phyloP scores from a whole-genome alignment of 2,797 vertebrate genomes.

The Lepidocolaptes lacrymiger region DNA sequence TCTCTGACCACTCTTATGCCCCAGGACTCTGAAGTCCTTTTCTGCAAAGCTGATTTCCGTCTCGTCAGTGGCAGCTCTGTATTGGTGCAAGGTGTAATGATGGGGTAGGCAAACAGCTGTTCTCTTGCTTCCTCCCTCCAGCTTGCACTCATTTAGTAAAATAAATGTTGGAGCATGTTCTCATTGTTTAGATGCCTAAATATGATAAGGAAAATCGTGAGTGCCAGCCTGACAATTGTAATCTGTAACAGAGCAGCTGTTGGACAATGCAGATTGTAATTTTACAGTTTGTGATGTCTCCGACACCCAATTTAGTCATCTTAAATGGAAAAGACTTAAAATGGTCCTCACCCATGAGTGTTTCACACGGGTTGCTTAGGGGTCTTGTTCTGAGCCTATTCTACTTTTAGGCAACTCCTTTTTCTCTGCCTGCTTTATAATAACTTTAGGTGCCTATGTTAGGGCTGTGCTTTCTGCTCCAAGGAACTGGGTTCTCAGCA shows the following conservation, averaged over 20 bases:
- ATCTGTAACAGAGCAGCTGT: neutral
- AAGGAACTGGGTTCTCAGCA: neutral
- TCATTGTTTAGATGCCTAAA: neutral
- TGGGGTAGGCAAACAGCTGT: neutral
- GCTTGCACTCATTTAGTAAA: neutral
- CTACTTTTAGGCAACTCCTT: neutral
- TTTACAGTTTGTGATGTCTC: neutral
- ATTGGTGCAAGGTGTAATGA: fast-evolving
- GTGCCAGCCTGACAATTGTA: fast-evolving
- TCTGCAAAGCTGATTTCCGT: neutral
- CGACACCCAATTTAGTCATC: neutral
- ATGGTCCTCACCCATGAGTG: fast-evolving
- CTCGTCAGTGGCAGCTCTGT: fast-evolving
- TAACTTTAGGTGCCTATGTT: neutral
- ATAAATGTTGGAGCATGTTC: neutral
- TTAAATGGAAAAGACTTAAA: neutral
- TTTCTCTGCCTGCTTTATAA: neutral
- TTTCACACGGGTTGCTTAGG: neutral
- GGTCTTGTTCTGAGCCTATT: neutral
- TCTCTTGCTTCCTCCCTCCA: neutral
- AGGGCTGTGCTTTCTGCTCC: neutral
- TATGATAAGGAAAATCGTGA: neutral
- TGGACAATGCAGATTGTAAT: fast-evolving
- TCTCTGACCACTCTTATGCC: neutral
- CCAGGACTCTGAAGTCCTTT: neutral